These are phyloP conservation scores for Macaria notata DNA, from an alignment of 2,888 invertebrate species.

Conservation along the genomic window DNA sequence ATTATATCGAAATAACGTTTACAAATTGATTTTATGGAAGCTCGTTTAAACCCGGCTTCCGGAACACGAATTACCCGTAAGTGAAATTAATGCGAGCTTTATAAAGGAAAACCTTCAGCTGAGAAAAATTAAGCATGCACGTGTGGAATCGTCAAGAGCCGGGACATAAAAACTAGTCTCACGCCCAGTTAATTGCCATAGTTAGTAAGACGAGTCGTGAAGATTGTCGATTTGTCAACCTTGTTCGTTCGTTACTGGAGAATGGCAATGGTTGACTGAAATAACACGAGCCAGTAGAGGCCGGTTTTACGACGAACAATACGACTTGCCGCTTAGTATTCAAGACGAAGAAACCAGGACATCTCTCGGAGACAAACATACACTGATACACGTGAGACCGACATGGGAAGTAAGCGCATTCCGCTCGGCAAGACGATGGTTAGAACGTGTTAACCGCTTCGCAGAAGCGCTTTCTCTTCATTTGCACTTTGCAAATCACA, in stretches of 20 bases:
- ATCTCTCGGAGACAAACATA: slow-evolving; percentile 8
- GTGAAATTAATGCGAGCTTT: slow-evolving; percentile 30
- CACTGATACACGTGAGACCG: not conserved
- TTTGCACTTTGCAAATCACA: slow-evolving; percentile 18
- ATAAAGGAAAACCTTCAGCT: slow-evolving; percentile 29
- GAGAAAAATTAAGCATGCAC: slow-evolving; percentile 25
- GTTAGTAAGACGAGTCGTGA: slow-evolving; percentile 38
- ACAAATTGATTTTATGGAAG: slow-evolving; percentile 17
- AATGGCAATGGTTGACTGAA: slow-evolving; percentile 33
- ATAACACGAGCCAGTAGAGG: slow-evolving; percentile 8
- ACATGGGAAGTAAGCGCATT: slow-evolving; percentile 16
- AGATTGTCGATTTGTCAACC: slow-evolving; percentile 41
- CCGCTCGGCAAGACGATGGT: slow-evolving; percentile 9
- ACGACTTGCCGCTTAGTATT: slow-evolving; percentile 13
- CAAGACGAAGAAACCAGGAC: slow-evolving; percentile 9
- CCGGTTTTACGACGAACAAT: slow-evolving; percentile 10
- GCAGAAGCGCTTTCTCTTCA: slow-evolving; percentile 17
- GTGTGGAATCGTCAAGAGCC: slow-evolving; percentile 1
- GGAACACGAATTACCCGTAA: slow-evolving; percentile 12
- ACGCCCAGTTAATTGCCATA: slow-evolving; percentile 25
- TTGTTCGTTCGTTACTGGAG: slow-evolving; percentile 36
- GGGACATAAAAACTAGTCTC: slow-evolving; percentile 25
- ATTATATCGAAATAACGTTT: slow-evolving; percentile 9
- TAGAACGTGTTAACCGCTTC: slow-evolving; percentile 16
- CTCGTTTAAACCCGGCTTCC: slow-evolving; percentile 18